Evolutionary conservation across 2,797 vertebrate genomes (phyloP).

Genomic region (Hydrophis major): DNA sequence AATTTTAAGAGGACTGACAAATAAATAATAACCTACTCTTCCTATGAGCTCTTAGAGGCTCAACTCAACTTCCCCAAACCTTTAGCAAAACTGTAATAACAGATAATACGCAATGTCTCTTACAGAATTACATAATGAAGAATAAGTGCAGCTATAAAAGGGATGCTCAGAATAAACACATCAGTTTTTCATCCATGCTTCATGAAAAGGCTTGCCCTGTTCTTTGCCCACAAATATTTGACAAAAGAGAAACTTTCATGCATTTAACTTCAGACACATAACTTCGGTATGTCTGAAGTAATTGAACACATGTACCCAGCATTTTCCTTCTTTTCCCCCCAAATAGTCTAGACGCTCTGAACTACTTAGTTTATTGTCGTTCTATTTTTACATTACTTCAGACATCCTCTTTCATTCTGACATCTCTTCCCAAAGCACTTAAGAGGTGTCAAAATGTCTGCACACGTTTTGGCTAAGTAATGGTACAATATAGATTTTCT

Average conservation of each 20-base stretch:
- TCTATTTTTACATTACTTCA: neutral
- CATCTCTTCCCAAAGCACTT: constrained; percentile 19
- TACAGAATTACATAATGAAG: constrained; percentile 49
- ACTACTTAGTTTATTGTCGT: neutral
- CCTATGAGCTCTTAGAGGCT: neutral
- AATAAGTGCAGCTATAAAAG: constrained; percentile 31
- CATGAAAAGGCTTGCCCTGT: constrained; percentile 21
- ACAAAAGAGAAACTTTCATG: constrained; percentile 8
- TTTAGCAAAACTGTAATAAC: neutral
- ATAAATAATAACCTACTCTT: constrained; percentile 1
- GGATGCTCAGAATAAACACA: constrained; percentile 42
- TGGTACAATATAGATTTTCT: constrained; percentile 3
- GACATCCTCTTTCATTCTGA: neutral
- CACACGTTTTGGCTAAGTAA: constrained; percentile 3
- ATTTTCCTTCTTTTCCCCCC: neutral
- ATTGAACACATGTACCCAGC: neutral
- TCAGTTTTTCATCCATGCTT: constrained; percentile 16
- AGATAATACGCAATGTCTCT: constrained; percentile 33
- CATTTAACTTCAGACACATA: neutral
- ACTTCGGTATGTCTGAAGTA: neutral
- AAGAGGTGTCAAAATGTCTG: constrained; percentile 5
- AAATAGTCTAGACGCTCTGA: neutral
- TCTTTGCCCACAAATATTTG: constrained; percentile 18
- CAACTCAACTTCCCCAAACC: neutral
- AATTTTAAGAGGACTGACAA: constrained; percentile 33